Conservation (phyloP, 2,888 invertebrate genomes). For the Cyclophora punctaria region DNA sequence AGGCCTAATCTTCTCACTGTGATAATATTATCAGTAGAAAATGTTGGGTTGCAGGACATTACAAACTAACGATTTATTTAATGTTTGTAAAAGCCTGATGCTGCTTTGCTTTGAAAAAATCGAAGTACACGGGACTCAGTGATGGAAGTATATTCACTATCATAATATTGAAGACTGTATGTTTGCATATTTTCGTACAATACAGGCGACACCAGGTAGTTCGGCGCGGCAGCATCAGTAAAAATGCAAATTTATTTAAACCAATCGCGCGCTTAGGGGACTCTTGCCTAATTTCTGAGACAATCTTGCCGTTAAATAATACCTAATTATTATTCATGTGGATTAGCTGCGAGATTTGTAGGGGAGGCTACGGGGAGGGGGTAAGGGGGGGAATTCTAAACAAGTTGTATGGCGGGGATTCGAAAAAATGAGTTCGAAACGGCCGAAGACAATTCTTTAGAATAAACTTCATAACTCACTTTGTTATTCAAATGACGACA, state of each 20-base stretch:
- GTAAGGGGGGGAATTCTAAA: not conserved
- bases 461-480: constrained; percentile 4
- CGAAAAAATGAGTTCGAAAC: not conserved
- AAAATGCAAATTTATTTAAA: constrained; percentile 44
- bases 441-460: not conserved
- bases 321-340: constrained; percentile 49
- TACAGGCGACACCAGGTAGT: too few relatives aligned
- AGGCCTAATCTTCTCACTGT: too few relatives aligned
- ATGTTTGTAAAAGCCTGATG: too few relatives aligned
- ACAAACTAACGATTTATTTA: too few relatives aligned
- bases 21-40: too few relatives aligned
- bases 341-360: constrained; percentile 17
- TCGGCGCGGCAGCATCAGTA: not conserved
- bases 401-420: not conserved
- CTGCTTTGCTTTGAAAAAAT: too few relatives aligned
- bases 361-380: not conserved
- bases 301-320: constrained; percentile 38
- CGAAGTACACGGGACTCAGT: too few relatives aligned
- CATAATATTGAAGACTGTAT: too few relatives aligned
- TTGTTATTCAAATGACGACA: constrained; percentile 5
- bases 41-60: too few relatives aligned
- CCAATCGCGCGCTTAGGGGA: constrained; percentile 22
- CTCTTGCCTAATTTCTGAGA: constrained; percentile 40
- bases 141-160: too few relatives aligned
- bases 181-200: too few relatives aligned